These are phyloP conservation scores for Mesembrinibis cayennensis DNA, from an alignment of 2,113 vertebrate genomes.

Conservation along the genomic window DNA sequence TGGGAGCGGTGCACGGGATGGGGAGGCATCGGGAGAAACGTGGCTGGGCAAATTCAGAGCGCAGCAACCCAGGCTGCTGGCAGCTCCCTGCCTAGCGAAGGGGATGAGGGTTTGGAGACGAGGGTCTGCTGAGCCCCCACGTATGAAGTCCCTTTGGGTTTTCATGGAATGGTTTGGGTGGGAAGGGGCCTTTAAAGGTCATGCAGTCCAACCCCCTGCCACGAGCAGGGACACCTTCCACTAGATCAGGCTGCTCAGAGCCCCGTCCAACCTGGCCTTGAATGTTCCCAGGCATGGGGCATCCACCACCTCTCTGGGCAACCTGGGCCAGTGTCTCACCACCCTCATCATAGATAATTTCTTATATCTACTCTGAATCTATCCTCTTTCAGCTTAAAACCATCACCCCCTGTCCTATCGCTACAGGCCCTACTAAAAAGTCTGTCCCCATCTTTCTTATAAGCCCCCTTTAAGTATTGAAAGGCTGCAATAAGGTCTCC, in stretches of 20 bases:
- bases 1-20: not conserved
- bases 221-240: accelerated
- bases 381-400: not conserved
- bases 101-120: accelerated
- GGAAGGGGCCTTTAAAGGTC: not conserved
- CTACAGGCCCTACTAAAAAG: too few relatives aligned
- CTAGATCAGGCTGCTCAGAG: accelerated
- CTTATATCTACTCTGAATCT: too few relatives aligned
- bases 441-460: not conserved
- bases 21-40: accelerated
- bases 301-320: not conserved
- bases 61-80: not conserved
- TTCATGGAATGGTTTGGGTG: too few relatives aligned
- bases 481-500: not conserved
- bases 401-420: too few relatives aligned
- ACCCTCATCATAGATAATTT: accelerated
- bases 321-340: not conserved
- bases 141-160: not conserved
- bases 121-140: not conserved
- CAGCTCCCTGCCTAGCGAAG: not conserved
- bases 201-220: too few relatives aligned
- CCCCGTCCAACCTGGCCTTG: accelerated
- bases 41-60: not conserved
- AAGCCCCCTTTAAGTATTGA: too few relatives aligned
- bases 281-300: not conserved